These are phyloP conservation scores for Lacerta viridis DNA, from an alignment of 2,797 vertebrate genomes.

Conservation along the genomic window DNA sequence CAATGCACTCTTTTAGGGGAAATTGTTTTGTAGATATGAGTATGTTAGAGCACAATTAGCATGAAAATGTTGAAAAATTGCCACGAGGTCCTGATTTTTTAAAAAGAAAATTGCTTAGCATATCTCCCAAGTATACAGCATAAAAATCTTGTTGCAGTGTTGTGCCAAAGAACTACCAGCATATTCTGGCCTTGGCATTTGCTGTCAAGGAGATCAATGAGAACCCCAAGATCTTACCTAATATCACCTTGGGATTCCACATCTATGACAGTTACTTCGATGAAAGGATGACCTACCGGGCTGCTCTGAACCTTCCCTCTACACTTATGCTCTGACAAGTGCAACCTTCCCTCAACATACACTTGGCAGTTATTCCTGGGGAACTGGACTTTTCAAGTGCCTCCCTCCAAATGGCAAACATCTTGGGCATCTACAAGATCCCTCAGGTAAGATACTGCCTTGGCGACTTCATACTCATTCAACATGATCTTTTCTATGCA, in stretches of 20 bases:
- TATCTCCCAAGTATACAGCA: no score
- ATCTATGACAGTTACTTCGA: conserved; percentile 8
- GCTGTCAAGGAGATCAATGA: neutral
- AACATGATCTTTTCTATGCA: neutral
- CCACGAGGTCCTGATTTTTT: no score
- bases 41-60: neutral
- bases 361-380: conserved; percentile 1
- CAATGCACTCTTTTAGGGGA: neutral
- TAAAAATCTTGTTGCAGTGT: neutral
- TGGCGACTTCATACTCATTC: neutral
- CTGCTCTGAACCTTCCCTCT: neutral
- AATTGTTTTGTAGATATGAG: neutral
- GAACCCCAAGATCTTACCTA: neutral
- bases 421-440: conserved; percentile 1
- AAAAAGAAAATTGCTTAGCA: no score
- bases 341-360: no score
- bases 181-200: neutral
- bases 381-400: conserved; percentile 18
- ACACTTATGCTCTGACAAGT: neutral
- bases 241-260: conserved; percentile 10
- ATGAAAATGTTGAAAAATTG: no score
- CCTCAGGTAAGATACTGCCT: neutral
- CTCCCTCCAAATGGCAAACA: neutral
- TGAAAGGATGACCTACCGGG: neutral
- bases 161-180: neutral